A percentile compares a stretch with the other conserved stretches of the same genome.
Conservation (phyloP, 2,888 invertebrate genomes). For the Drosophila kuntzei region DNA sequence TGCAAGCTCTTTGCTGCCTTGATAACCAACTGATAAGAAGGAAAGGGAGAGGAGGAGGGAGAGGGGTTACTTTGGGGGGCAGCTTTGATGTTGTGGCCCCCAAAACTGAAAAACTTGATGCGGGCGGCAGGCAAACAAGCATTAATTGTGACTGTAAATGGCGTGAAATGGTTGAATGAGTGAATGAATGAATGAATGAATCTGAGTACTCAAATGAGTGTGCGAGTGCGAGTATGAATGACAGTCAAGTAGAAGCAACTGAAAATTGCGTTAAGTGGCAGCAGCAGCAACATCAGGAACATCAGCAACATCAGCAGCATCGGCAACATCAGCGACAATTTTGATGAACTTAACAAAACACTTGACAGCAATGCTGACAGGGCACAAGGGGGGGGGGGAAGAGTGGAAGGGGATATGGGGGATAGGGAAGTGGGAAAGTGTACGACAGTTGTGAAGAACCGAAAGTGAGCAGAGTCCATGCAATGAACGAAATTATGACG, state of each 20-base stretch:
- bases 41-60: not conserved
- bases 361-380: constrained; percentile 65
- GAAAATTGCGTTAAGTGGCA: constrained; percentile 75
- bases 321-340: constrained; percentile 67
- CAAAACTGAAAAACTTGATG: constrained; percentile 34
- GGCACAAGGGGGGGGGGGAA: constrained; percentile 1
- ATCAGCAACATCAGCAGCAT: not conserved
- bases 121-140: constrained; percentile 72
- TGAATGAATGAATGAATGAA: constrained; percentile 54
- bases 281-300: constrained; percentile 10
- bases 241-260: constrained; percentile 65
- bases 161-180: constrained; percentile 73
- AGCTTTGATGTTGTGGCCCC: constrained; percentile 56
- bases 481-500: constrained; percentile 81
- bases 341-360: constrained; percentile 82
- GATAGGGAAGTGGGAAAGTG: not conserved
- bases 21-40: constrained; percentile 34
- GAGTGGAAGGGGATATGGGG: not conserved
- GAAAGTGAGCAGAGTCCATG: constrained; percentile 60
- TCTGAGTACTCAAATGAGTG: constrained; percentile 40
- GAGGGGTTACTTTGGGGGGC: constrained; percentile 8
- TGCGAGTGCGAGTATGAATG: constrained; percentile 52
- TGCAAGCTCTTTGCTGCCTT: constrained; percentile 67
- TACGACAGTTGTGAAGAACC: no score
- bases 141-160: constrained; percentile 79